phyloP scores from a whole-genome alignment of 2,888 invertebrate genomes.

The Eupsilia transversa region DNA sequence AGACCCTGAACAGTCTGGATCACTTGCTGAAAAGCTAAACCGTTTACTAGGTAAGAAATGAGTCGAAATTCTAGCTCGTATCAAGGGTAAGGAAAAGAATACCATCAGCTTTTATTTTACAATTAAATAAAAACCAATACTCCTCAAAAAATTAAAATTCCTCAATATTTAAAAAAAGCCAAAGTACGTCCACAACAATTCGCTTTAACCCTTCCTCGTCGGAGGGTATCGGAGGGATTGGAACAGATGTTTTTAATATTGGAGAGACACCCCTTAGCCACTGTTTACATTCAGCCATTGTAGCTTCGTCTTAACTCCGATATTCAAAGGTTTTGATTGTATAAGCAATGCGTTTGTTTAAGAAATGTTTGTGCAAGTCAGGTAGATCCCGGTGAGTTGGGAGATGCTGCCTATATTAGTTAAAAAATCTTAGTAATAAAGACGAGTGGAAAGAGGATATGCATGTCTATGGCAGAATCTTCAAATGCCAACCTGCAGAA shows the following conservation, averaged over 20 bases:
- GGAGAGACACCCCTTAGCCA: conserved; percentile 74
- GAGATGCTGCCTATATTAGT: neutral
- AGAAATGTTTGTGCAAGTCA: conserved; percentile 37
- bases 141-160: neutral
- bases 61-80: neutral
- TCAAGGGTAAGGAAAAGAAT: neutral
- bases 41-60: neutral
- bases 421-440: neutral
- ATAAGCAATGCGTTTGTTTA: conserved; percentile 43
- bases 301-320: conserved; percentile 58
- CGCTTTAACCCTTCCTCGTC: conserved; percentile 76
- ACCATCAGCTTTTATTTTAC: neutral
- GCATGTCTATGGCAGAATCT: neutral
- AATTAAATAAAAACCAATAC: neutral
- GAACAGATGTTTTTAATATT: conserved; percentile 88
- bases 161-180: conserved; percentile 18
- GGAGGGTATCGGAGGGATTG: conserved; percentile 77
- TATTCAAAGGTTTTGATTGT: conserved; percentile 60
- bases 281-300: conserved; percentile 75
- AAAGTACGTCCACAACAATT: conserved; percentile 72
- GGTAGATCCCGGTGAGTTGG: conserved; percentile 25
- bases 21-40: neutral
- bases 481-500: neutral
- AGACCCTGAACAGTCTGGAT: neutral
- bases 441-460: neutral